Evolutionary conservation across 2,888 invertebrate species (phyloP), one percentile per base, ranked within the genome.

Genomic region (Pinctada fucata): DNA sequence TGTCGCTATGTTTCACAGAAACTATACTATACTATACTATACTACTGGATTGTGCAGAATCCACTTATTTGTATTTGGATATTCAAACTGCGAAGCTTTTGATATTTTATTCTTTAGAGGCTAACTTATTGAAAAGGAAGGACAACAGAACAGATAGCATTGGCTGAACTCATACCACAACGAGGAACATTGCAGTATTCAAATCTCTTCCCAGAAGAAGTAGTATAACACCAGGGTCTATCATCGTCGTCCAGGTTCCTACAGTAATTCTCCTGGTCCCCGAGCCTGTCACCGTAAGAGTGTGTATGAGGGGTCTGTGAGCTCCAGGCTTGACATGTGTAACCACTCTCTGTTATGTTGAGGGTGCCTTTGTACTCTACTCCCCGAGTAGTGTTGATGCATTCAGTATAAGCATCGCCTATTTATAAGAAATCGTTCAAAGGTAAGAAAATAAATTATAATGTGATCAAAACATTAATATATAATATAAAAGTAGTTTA

Each of bases 211-310:
- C 48, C 5, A 1, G 72, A 48, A 49, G 63, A 63, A 16, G 63
- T 72, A 3, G 72, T 72, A 49, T 65, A 72, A 10, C 72, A 72
- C 72, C 72, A 72, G n/a, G 72, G 72, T 13, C 48, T 63, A 3
- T 72, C 63, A 48, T 72, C 63, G 16, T 47, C 16, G 51, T 75
- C 51, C 4, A 63, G 64, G 47, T 72, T 72, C 6, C 75, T 16
- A 48, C 75, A 75, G 75, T 67, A 75, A 45, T 51, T 70, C 3
- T 64, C 50, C 31, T 71, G 16, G 45, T 65, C 64, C 13, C 63
- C 50, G 10, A 72, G 72, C 45, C 64, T 49, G 1, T 16, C 50
- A 48, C 64, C 63, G 3, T 31, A 63, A 5, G 72, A 8, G 16
- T 71, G 70, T 5, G 63, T 47, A 64, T 76, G 76, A 8, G 76